Evolutionary conservation across 2,888 invertebrate genomes (phyloP), one percentile per base, ranked within the genome.

Genomic region (Dorcus hopei): DNA sequence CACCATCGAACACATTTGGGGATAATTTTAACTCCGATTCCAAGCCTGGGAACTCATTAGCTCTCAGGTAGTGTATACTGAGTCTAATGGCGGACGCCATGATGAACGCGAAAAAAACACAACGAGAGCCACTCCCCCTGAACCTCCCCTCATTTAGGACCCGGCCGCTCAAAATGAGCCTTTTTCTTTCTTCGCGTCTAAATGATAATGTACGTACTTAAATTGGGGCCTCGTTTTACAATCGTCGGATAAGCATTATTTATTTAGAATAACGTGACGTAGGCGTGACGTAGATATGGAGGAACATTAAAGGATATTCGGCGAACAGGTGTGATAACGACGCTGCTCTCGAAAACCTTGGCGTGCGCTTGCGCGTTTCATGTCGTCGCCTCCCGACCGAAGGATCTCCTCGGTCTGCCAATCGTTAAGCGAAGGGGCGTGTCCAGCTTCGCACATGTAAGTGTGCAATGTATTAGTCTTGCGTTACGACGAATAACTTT

Each of bases 281-380:
- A n/a, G n/a, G n/a, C n/a, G n/a, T n/a, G n/a, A n/a, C n/a, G n/a
- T n/a, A n/a, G n/a, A n/a, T n/a, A n/a, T n/a, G n/a, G n/a, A n/a
- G n/a, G n/a, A n/a, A n/a, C n/a, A n/a, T n/a, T n/a, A n/a, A n/a
- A n/a, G n/a, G n/a, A n/a, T n/a, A n/a, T n/a, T n/a, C n/a, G n/a
- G n/a, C n/a, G n/a, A n/a, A n/a, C n/a, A 58, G 93, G 93, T 1
- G 83, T 88, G 1, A 82, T 93, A 9, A 86, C 90, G 1, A 86
- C 89, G 0, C 79, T 93, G 16, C 81, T 94, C 41, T 91, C 91
- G 0, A 90, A 91, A 72, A 89, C 90, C 1, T 80, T 95, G 65
- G 94, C 93, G 1, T 92, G 93, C 0, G 95, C 91, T 0, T 91
- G 93, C 3, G 91, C 94, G 0, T 83, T 92, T 68, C 91, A 94